Evolutionary conservation across 2,797 vertebrate species (phyloP), one percentile per base, ranked within the genome.

Genomic region (Oreochromis mossambicus): DNA sequence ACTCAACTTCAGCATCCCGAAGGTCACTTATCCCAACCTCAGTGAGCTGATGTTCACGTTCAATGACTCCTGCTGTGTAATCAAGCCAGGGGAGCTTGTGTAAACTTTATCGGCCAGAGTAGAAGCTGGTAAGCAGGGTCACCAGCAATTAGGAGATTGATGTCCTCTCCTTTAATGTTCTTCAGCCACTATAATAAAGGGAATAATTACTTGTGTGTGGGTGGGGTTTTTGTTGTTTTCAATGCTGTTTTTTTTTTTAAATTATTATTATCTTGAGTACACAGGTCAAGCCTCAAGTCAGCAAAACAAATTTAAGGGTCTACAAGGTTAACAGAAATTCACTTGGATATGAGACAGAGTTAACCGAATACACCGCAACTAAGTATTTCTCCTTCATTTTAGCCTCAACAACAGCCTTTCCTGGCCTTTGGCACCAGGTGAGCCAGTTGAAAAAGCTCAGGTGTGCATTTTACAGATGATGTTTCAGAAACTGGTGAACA

Each of bases 271-370:
- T 48, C 43, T 73, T 29, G 15, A 19, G 68, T 2, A 32, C 17
- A 75, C 43, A 75, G 70, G 70, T 50, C 29, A 75, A 50, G 26
- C 43, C 26, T 50, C 68, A 50, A 32, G 43, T 75, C 24, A 75
- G 7, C 43, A 75, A 50, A 75, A 32, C 43, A 75, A 75, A 32
- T n/a, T 75, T 75, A 75, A 75, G 68, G 43, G 68, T 50, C 26
- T n/a, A n/a, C 70, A 50, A 75, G 70, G 43, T 50, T 13, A 50
- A 32, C 10, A 75, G 26, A 50, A 75, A 75, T 75, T 11, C 15
- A 10, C 43, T 50, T 48, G 43, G 68, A 29, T 50, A n/a, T 32
- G 17, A 75, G 5, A 48, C 13, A 8, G 24, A 75, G 38, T 24
- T 17, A 68, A 24, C n/a, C 1, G 8, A 43, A 15, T 43, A 26